A percentile compares a stretch with the other conserved stretches of the same genome.
These are phyloP conservation scores for Zelleria hepariella DNA, from an alignment of 2,888 invertebrate species.

Conservation along the genomic window DNA sequence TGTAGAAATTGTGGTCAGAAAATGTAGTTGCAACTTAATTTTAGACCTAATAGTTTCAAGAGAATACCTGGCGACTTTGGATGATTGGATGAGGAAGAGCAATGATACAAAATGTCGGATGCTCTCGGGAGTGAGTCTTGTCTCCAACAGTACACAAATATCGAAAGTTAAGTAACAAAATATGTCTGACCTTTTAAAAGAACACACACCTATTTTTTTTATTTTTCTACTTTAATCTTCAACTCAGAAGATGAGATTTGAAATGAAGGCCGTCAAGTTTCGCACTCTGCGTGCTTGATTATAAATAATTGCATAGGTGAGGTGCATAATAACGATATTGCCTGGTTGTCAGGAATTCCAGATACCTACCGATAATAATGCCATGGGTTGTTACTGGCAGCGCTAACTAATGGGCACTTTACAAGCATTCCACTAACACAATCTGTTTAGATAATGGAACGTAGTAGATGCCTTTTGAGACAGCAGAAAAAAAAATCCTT, in stretches of 20 bases:
- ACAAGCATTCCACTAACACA: not conserved
- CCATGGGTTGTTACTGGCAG: not conserved
- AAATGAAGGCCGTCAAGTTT: slow-evolving; percentile 15
- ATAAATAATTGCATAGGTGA: not conserved
- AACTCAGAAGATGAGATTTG: slow-evolving; percentile 14
- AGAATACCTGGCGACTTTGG: not conserved
- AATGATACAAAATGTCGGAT: too few relatives aligned
- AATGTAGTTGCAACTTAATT: too few relatives aligned
- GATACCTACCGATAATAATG: not conserved
- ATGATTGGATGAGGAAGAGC: too few relatives aligned
- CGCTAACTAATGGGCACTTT: not conserved
- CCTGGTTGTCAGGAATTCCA: not conserved
- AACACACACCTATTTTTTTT: not conserved
- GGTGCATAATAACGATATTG: not conserved
- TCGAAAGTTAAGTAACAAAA: too few relatives aligned
- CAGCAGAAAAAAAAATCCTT: too few relatives aligned
- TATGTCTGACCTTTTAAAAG: too few relatives aligned
- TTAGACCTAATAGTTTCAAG: not conserved
- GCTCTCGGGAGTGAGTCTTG: too few relatives aligned
- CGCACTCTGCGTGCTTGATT: slow-evolving; percentile 5
- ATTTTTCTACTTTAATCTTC: not conserved
- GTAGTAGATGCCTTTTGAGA: too few relatives aligned
- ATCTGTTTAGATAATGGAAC: not conserved
- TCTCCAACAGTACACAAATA: too few relatives aligned
- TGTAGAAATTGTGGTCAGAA: too few relatives aligned